Conservation (phyloP, 2,888 invertebrate genomes). For the Dione juno region DNA sequence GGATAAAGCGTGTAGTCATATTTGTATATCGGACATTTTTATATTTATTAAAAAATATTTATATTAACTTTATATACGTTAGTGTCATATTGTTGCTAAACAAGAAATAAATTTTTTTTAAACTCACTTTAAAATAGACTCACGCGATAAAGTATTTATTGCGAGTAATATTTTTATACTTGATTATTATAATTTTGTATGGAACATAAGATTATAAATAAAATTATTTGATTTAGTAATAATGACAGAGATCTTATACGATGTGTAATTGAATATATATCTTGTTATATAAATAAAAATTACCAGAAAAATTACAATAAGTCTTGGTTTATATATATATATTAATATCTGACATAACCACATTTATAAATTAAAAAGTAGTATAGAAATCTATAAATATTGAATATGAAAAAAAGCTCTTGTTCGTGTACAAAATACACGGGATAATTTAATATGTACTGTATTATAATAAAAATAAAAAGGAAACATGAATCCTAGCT, state of each 20-base stretch:
- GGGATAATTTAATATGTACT: too few relatives aligned
- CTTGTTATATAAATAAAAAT: neutral
- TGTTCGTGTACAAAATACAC: neutral
- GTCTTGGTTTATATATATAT: conserved; percentile 3
- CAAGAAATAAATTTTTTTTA: neutral
- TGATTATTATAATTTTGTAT: neutral
- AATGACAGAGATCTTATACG: conserved; percentile 3
- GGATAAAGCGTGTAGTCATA: too few relatives aligned
- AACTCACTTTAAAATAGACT: too few relatives aligned
- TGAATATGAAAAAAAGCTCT: neutral
- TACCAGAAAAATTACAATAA: neutral
- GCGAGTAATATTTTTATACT: neutral
- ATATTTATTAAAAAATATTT: neutral
- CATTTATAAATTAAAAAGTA: too few relatives aligned
- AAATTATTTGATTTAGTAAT: neutral
- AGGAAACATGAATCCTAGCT: neutral
- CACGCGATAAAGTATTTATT: neutral
- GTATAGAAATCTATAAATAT: neutral
- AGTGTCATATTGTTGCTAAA: neutral
- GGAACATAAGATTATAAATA: conserved; percentile 6
- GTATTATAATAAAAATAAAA: too few relatives aligned
- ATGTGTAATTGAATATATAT: neutral
- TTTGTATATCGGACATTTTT: neutral
- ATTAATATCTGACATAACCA: neutral
- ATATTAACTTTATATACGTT: neutral